These are phyloP conservation scores for Perizoma flavofasciatum DNA, from an alignment of 2,888 invertebrate species.

Conservation along the genomic window DNA sequence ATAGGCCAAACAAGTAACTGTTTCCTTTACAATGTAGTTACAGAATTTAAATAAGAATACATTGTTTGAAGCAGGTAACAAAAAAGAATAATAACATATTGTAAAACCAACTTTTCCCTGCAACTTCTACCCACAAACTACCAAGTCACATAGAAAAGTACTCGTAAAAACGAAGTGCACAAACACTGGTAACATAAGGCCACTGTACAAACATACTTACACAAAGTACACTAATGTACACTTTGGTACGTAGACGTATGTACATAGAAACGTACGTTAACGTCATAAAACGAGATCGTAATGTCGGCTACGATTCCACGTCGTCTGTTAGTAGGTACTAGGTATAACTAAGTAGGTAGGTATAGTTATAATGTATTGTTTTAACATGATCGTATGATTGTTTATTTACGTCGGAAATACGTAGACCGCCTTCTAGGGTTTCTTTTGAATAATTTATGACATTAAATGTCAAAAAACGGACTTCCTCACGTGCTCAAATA, in stretches of 20 bases:
- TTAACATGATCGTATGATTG: no score
- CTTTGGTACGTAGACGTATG: not conserved
- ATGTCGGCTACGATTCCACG: slow-evolving; percentile 3
- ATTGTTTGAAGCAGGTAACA: not conserved
- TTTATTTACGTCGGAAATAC: no score
- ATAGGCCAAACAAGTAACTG: no score
- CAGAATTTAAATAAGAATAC: no score
- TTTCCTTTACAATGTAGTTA: no score
- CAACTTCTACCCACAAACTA: slow-evolving; percentile 7
- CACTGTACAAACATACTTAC: slow-evolving; percentile 24
- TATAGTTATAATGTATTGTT: no score
- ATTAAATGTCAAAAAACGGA: no score
- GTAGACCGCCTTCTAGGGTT: no score
- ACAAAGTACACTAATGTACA: no score
- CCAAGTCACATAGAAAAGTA: slow-evolving; percentile 22
- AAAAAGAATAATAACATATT: not conserved
- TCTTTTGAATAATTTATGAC: no score
- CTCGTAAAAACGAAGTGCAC: slow-evolving; percentile 28
- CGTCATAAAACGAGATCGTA: slow-evolving; percentile 21
- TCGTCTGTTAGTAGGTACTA: not conserved
- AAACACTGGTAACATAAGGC: slow-evolving; percentile 33
- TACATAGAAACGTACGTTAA: slow-evolving; percentile 10
- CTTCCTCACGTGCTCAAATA: no score
- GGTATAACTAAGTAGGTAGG: no score
- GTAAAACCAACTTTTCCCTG: slow-evolving; percentile 3